phyloP scores from a whole-genome alignment of 1,140 invertebrate genomes.

The Laupala kohalensis region DNA sequence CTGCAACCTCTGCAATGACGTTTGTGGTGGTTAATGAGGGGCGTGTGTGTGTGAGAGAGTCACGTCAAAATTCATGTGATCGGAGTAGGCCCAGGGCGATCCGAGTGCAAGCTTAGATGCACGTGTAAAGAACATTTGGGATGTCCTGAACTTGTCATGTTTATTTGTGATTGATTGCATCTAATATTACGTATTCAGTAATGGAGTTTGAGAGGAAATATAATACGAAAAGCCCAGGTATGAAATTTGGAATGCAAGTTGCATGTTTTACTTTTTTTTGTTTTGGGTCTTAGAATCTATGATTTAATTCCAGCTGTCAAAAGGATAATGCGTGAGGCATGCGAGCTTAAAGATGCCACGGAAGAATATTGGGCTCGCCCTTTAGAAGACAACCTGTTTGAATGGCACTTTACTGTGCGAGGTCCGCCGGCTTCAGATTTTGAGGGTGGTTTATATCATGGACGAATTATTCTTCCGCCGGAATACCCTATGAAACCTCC shows the following conservation, averaged over 20 bases:
- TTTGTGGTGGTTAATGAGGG: no score
- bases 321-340: slow-evolving; percentile 82
- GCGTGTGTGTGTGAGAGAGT: no score
- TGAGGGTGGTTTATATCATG: slow-evolving; percentile 82
- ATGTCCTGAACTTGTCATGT: no score
- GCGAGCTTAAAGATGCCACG: slow-evolving; percentile 70
- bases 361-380: slow-evolving; percentile 85
- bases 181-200: no score
- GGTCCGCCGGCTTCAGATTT: slow-evolving; percentile 80
- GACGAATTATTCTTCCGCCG: slow-evolving; percentile 73
- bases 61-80: no score
- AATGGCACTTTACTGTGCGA: slow-evolving; percentile 94
- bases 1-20: no score
- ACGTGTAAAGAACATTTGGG: no score
- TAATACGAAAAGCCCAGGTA: slow-evolving; percentile 10
- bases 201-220: slow-evolving; percentile 8
- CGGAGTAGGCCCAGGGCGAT: no score
- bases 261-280: not conserved
- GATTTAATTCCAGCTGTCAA: slow-evolving; percentile 61
- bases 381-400: slow-evolving; percentile 90
- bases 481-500: slow-evolving; percentile 98
- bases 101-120: no score
- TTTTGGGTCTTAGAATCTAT: not conserved
- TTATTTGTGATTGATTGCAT: no score
- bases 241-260: not conserved